Evolutionary conservation across 2,113 vertebrate species (phyloP), one percentile per base, ranked within the genome.

Genomic region (Anguilla japonica): DNA sequence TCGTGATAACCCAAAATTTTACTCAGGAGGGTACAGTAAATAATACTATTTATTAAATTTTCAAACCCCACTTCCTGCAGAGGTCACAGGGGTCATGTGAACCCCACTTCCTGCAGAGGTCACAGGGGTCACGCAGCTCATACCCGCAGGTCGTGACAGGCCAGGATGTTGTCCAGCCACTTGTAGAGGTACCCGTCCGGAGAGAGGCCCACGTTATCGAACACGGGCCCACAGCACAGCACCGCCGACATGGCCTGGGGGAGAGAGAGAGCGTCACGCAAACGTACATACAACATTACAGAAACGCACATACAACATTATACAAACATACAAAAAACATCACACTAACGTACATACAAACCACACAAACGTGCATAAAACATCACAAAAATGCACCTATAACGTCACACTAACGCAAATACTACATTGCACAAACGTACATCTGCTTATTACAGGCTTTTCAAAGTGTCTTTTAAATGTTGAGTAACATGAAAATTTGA

Each of bases 141-240:
- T 95, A 99, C 98, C 87, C 98, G 95, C 89, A 99, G 91, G 94
- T 99, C 98, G 86, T 99, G 98, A 89, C 98, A 99, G 91, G 97
- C 98, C 90, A 99, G 94, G 92, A 99, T 99, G 90, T 99, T 99
- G 94, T 99, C 98, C n/a, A 99, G 96, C 98, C 98, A 99, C 90
- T 99, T 99, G 92, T 99, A 99, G 3, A 99, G 97, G 94, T 99
- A 99, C 0, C 98, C 98, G 0, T 99, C 98, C 3, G 97, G 97
- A 16, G 98, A 99, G 83, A 99, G 97, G 53, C 98, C 98, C 85
- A 99, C 98, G 0, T 99, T 99, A 91, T 99, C 98, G 92, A 99
- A 99, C 16, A 99, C 98, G 0, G 98, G 98, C 20, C 98, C 98
- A 29, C 98, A 99, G 91, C 98, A 99, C 15, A 99, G 92, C 85